phyloP scores from a whole-genome alignment of 2,797 vertebrate genomes.

The Notoglanidium macrostoma region DNA sequence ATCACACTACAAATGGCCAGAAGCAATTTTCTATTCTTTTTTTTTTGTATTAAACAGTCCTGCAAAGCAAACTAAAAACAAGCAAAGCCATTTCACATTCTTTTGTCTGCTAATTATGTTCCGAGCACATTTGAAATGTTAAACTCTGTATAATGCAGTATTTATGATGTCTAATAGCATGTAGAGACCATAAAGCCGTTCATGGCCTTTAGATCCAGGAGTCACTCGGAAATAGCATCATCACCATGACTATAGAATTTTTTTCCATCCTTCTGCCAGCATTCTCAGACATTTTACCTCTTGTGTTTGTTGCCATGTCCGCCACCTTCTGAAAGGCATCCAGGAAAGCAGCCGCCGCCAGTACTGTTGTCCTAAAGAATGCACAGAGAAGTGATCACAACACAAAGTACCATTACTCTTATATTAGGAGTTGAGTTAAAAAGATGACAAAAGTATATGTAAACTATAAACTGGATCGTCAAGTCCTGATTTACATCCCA shows the following conservation, averaged over 20 bases:
- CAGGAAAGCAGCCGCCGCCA: constrained; percentile 92
- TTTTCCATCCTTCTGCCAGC: background rate
- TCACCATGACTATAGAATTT: background rate
- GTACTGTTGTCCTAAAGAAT: constrained; percentile 86
- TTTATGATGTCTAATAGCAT: constrained; percentile 1
- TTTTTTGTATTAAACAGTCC: background rate
- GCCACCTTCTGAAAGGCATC: constrained; percentile 99
- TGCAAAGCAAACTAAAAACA: constrained; percentile 1
- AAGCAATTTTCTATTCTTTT: background rate
- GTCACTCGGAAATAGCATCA: background rate
- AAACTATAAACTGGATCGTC: background rate
- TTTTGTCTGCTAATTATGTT: background rate
- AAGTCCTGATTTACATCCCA: background rate
- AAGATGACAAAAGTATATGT: background rate
- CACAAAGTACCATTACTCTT: constrained; percentile 4
- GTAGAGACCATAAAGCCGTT: background rate
- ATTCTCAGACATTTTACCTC: constrained; percentile 76
- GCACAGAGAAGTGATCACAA: constrained; percentile 19
- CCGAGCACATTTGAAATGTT: background rate
- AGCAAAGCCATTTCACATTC: background rate
- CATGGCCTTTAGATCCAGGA: background rate
- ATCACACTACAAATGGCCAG: constrained; percentile 11
- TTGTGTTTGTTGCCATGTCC: constrained; percentile 95
- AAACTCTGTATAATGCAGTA: background rate
- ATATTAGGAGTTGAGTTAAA: background rate